A percentile compares a stretch with the other conserved stretches of the same genome.
Evolutionary conservation across 1,140 invertebrate genomes (phyloP).

Genomic region (Anoplolepis gracilipes): DNA sequence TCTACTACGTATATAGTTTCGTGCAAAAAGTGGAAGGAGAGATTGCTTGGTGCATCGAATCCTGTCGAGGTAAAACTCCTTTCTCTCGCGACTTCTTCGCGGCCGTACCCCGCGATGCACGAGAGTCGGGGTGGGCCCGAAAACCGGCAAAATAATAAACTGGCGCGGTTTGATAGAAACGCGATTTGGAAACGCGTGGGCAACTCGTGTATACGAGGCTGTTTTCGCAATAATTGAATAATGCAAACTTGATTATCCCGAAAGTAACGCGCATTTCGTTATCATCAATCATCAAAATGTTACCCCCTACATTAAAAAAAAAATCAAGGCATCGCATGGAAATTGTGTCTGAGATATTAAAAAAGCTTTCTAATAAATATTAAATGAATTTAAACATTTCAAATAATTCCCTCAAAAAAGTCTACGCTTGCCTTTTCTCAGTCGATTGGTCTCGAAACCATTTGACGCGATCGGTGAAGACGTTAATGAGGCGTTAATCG

Average conservation of each 20-base stretch:
- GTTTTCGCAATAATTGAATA: constrained; percentile 12
- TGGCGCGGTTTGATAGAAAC: constrained; percentile 64
- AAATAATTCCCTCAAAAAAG: background rate
- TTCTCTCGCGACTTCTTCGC: constrained; percentile 28
- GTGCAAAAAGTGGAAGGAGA: constrained; percentile 76
- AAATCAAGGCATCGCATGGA: too few species aligned
- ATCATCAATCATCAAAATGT: background rate
- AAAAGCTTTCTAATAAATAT: background rate
- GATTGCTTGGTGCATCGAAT: constrained; percentile 76
- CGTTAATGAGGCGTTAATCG: too few species aligned
- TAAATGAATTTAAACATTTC: background rate
- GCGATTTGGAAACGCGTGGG: constrained; percentile 57
- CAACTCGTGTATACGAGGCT: constrained; percentile 23
- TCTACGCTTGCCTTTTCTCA: background rate
- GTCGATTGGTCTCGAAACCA: background rate
- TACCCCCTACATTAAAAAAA: background rate
- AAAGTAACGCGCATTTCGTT: background rate
- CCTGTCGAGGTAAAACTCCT: constrained; percentile 72
- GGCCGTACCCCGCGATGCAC: constrained; percentile 27
- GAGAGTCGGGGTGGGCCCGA: constrained; percentile 13
- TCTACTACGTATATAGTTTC: constrained; percentile 75
- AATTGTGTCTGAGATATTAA: background rate
- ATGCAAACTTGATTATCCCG: constrained; percentile 18
- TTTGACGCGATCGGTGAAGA: background rate
- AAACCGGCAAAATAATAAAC: constrained; percentile 47